These are phyloP conservation scores for Corynorhinus townsendii DNA, from an alignment of 2,113 vertebrate genomes.

Conservation along the genomic window DNA sequence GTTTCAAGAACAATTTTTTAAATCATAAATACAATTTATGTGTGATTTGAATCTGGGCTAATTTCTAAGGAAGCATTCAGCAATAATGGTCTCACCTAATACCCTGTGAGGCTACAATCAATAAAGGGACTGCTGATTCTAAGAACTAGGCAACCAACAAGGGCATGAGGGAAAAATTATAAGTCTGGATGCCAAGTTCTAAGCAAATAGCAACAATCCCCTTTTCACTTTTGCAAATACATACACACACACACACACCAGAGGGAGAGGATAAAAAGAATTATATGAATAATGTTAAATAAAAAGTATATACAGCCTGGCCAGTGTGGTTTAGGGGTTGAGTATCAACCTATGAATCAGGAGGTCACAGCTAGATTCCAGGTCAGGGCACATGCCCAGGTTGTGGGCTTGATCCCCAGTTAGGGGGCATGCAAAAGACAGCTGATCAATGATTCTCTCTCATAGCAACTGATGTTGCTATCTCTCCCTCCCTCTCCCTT, in stretches of 20 bases:
- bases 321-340: no score
- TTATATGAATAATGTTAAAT: conserved; percentile 2
- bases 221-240: background rate
- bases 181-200: no score
- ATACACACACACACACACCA: background rate
- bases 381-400: no score
- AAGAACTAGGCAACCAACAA: no score
- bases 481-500: no score
- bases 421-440: no score
- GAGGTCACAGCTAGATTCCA: no score
- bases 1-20: background rate
- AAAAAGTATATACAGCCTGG: background rate
- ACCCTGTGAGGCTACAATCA: conserved; percentile 6
- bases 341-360: no score
- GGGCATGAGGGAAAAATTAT: no score
- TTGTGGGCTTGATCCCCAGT: no score
- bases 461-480: no score
- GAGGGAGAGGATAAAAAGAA: background rate
- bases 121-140: background rate
- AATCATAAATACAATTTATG: conserved; percentile 7
- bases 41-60: background rate
- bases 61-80: conserved; percentile 6
- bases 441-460: no score
- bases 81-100: background rate
- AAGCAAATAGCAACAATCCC: background rate